Evolutionary conservation across 2,888 invertebrate species (phyloP).

Genomic region (Agonopterix alstromeriana): DNA sequence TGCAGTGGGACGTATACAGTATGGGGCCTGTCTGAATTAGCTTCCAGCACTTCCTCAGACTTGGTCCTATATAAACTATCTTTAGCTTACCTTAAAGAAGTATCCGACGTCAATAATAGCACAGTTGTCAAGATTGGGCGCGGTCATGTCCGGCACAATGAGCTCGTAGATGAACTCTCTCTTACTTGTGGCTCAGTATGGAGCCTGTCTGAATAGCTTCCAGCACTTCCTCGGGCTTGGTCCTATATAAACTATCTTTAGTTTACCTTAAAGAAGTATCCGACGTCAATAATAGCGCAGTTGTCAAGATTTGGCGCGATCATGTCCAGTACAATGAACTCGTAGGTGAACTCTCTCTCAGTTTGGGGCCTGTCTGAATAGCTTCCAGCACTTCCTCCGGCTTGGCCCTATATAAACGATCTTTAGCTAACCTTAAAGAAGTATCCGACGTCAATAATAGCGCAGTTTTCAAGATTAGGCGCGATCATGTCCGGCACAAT

Average conservation of each 20-base stretch:
- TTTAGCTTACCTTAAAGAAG: conserved; percentile 39
- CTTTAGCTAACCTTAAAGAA: conserved; percentile 39
- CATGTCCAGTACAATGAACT: conserved; percentile 36
- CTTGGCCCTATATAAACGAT: fast-evolving
- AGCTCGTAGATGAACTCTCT: conserved; percentile 27
- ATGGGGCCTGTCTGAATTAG: conserved; percentile 30
- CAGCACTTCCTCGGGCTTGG: conserved; percentile 31
- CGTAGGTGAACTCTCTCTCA: conserved; percentile 25
- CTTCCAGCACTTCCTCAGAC: conserved; percentile 26
- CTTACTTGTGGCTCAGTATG: conserved; percentile 25
- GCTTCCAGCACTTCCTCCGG: conserved; percentile 28
- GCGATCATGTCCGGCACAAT: conserved; percentile 38
- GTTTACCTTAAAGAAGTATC: conserved; percentile 47
- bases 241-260: neutral
- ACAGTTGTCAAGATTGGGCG: conserved; percentile 41
- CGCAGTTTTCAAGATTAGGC: conserved; percentile 39
- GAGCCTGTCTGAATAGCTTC: conserved; percentile 25
- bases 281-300: conserved; percentile 45
- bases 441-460: conserved; percentile 45
- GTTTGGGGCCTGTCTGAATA: conserved; percentile 29
- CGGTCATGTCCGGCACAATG: conserved; percentile 36
- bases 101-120: conserved; percentile 44
- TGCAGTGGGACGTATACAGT: conserved; percentile 12
- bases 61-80: too few species aligned
- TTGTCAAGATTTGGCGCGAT: conserved; percentile 38